These are phyloP conservation scores for Drosophila kurseongensis DNA, from an alignment of 1,140 invertebrate genomes.

Conservation along the genomic window DNA sequence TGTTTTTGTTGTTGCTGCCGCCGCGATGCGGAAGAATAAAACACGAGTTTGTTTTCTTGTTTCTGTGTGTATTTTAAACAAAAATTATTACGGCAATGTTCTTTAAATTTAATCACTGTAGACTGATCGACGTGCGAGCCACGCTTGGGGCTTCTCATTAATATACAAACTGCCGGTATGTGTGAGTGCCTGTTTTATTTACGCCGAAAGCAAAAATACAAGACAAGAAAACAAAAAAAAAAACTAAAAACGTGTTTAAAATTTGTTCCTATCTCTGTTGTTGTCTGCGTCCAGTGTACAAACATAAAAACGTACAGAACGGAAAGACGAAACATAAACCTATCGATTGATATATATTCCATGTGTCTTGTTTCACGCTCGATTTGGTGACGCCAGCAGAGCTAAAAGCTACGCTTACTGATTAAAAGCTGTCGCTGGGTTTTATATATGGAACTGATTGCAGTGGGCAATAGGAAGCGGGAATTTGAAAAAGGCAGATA, in stretches of 20 bases:
- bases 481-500: constrained; percentile 14
- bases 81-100: constrained; percentile 78
- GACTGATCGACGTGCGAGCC: constrained; percentile 56
- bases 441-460: constrained; percentile 20
- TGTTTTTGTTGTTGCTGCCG: constrained; percentile 28
- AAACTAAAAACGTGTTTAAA: constrained; percentile 70
- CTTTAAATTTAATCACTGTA: constrained; percentile 71
- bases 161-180: constrained; percentile 46
- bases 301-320: constrained; percentile 32
- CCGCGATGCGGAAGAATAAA: constrained; percentile 69
- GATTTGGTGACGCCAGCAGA: constrained; percentile 53
- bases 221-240: constrained; percentile 14
- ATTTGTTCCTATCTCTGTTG: constrained; percentile 45
- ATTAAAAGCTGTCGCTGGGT: constrained; percentile 50
- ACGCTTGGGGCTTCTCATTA: constrained; percentile 63
- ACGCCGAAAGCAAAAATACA: constrained; percentile 15
- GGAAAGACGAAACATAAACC: constrained; percentile 27
- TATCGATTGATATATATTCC: constrained; percentile 57
- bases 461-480: constrained; percentile 8
- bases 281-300: constrained; percentile 17
- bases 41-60: constrained; percentile 45
- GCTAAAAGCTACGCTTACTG: constrained; percentile 32
- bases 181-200: constrained; percentile 20
- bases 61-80: constrained; percentile 54
- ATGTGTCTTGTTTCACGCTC: constrained; percentile 67